These are phyloP conservation scores for Eugnorisma glareosa DNA, from an alignment of 2,888 invertebrate species.

Conservation along the genomic window DNA sequence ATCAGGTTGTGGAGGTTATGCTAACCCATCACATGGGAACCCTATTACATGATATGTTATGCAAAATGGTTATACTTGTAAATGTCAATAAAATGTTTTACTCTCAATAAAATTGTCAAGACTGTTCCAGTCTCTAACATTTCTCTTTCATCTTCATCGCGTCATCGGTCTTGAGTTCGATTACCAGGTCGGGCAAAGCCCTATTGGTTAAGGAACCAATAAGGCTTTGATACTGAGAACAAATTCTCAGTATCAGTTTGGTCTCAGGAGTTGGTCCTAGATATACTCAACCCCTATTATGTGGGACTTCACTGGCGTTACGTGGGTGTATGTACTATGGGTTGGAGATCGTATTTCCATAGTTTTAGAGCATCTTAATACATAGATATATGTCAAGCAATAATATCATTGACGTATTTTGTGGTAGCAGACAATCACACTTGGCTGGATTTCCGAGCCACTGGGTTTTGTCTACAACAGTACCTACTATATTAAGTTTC, in stretches of 20 bases:
- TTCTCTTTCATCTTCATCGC: background rate
- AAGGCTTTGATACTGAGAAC: too few species aligned
- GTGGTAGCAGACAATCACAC: slow-evolving; percentile 26
- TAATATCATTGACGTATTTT: slow-evolving; percentile 16
- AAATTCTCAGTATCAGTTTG: background rate
- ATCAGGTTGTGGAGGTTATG: background rate
- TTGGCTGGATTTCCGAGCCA: slow-evolving; percentile 42
- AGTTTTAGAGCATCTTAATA: background rate
- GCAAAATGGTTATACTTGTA: background rate
- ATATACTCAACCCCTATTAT: background rate
- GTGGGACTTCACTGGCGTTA: background rate
- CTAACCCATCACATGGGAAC: too few species aligned
- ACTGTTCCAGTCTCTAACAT: background rate
- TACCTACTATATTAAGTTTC: slow-evolving; percentile 41
- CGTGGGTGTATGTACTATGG: background rate
- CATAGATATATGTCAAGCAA: background rate
- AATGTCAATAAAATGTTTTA: background rate
- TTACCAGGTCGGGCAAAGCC: background rate
- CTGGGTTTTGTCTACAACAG: slow-evolving; percentile 22
- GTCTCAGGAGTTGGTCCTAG: background rate
- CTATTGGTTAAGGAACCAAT: too few species aligned
- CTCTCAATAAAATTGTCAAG: background rate
- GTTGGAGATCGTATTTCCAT: background rate
- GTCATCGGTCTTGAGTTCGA: background rate
- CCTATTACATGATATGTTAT: background rate